Conservation (phyloP, 2,888 invertebrate species). For the Tenthredo distinguenda region DNA sequence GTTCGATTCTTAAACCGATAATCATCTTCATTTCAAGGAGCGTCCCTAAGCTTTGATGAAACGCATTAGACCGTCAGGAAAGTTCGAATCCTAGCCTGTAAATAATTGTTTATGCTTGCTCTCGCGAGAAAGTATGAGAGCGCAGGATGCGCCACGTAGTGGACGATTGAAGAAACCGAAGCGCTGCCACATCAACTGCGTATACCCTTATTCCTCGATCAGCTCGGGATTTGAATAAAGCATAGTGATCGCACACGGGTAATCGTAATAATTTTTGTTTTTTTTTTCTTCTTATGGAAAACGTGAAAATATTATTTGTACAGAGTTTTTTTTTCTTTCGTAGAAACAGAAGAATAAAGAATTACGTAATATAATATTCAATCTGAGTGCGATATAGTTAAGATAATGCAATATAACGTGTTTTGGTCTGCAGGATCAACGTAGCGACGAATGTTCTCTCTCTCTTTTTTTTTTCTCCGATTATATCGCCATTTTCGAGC, state of each 20-base stretch:
- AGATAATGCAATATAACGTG: not conserved
- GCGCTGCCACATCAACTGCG: not conserved
- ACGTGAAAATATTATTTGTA: constrained; percentile 41
- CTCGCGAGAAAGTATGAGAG: not conserved
- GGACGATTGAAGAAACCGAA: not conserved
- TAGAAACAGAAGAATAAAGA: not conserved
- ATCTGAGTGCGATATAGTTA: not conserved
- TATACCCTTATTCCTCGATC: too few species aligned
- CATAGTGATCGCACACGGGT: not conserved
- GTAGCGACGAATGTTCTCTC: not conserved
- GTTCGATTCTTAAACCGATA: too few species aligned
- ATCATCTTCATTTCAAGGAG: too few species aligned
- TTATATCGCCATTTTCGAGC: not conserved
- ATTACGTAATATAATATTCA: not conserved
- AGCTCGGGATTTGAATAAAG: too few species aligned
- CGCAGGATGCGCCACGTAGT: not conserved
- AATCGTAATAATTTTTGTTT: not conserved
- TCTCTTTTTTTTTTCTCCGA: not conserved
- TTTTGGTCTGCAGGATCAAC: not conserved
- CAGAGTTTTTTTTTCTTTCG: not conserved
- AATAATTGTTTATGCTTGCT: not conserved
- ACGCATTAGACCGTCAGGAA: too few species aligned
- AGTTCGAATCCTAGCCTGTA: not conserved
- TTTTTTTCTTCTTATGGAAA: not conserved
- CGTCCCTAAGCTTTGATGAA: too few species aligned